Percentiles rank a stretch among this genome's conserved stretches.
Conservation (phyloP, 2,888 invertebrate species). For the Pyrgus malvae region DNA sequence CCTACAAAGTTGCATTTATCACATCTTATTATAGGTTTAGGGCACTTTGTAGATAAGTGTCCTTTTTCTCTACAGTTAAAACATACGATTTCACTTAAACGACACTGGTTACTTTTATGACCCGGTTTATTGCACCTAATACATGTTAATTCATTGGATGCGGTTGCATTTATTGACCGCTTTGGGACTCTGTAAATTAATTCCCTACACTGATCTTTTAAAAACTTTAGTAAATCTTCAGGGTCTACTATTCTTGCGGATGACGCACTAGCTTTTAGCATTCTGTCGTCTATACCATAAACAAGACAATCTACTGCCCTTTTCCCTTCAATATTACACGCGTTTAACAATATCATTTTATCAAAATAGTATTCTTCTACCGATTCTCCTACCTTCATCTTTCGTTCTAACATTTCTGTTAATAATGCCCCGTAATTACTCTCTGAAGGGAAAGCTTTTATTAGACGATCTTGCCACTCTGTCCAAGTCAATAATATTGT, state of each 20-base stretch:
- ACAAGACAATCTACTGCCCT: constrained; percentile 30
- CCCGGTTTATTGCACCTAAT: background rate
- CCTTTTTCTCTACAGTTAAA: constrained; percentile 8
- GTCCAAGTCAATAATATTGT: constrained; percentile 3
- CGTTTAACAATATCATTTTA: constrained; percentile 30
- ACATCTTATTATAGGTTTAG: constrained; percentile 1
- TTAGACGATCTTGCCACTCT: constrained; percentile 10
- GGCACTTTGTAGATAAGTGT: background rate
- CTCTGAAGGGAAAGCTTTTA: constrained; percentile 21
- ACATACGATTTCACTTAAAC: background rate
- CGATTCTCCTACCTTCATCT: constrained; percentile 22
- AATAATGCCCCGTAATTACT: constrained; percentile 26
- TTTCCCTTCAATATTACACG: constrained; percentile 27
- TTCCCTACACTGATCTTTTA: constrained; percentile 24
- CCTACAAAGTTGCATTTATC: background rate
- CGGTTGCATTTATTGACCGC: background rate
- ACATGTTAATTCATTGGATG: background rate
- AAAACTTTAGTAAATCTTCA: constrained; percentile 28
- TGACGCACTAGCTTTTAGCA: constrained; percentile 23
- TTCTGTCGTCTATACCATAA: constrained; percentile 27
- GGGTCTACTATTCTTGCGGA: constrained; percentile 26
- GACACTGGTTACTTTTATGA: constrained; percentile 4
- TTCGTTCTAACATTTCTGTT: constrained; percentile 25
- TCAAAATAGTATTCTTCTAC: constrained; percentile 31
- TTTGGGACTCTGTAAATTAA: background rate